Evolutionary conservation across 2,797 vertebrate species (phyloP), one percentile per base, ranked within the genome.

Genomic region (Apogon talboti): DNA sequence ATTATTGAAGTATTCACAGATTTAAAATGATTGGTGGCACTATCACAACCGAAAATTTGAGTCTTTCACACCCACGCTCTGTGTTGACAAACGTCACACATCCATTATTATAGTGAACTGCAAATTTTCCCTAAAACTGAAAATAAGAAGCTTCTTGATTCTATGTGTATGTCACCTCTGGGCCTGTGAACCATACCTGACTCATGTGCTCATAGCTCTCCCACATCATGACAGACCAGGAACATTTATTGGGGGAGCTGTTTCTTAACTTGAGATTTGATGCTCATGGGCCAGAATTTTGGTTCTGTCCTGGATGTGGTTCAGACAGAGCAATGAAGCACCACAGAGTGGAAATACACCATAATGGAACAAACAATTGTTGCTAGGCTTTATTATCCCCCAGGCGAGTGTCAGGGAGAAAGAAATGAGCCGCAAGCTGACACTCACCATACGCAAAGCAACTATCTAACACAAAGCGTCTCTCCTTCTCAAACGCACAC

Each of bases 291-390:
- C 71, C 60, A 65, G 21, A 21, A 37, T 44, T 71, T 59, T 57
- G 57, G 63, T 75, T 78, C 58, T 66, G 2, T 6, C 54, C 81
- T 79, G 69, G 66, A 74, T 53, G 66, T 45, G 63, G 55, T 76
- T 81, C 71, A 85, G 58, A 75, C 54, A 16, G 46, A 76, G 49
- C 57, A 43, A 46, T 50, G 68, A 79, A 75, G 52, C 73, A 63
- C 58, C 50, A 72, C 64, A 59, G 66, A 72, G 61, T 87, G 76
- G 81, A 84, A 85, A 85, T 71, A 76, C 71, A 71, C 47, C 71
- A 82, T 48, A 76, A 81, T 76, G 66, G 72, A 86, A 84, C 69
- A 80, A 81, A 80, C 79, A 86, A 86, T 87, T 84, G 65, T 79
- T 89, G 72, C 79, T 74, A 56, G 56, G 70, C 71, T 84, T 82